Conservation (phyloP, 2,888 invertebrate genomes). For the Pterostichus madidus region DNA sequence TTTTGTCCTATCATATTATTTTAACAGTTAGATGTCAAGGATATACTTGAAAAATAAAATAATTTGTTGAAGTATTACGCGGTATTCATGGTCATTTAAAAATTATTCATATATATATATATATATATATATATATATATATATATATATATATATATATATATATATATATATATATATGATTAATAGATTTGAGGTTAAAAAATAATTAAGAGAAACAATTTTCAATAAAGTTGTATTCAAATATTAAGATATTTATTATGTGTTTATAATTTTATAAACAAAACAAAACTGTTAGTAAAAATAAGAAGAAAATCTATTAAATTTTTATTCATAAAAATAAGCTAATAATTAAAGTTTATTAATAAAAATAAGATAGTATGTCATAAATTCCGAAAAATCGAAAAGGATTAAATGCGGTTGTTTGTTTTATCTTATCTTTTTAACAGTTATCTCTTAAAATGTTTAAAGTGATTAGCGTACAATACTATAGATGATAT, state of each 20-base stretch:
- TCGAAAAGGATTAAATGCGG: constrained; percentile 15
- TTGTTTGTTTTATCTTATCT: not conserved
- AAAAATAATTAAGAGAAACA: not conserved
- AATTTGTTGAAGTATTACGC: not conserved
- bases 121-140: too few relatives aligned
- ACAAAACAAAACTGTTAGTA: not conserved
- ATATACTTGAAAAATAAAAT: not conserved
- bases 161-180: constrained; percentile 20
- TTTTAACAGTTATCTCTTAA: not conserved
- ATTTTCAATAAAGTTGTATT: not conserved
- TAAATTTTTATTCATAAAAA: too few relatives aligned
- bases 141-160: too few relatives aligned
- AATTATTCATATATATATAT: too few relatives aligned
- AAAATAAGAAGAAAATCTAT: too few relatives aligned
- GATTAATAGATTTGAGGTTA: constrained; percentile 23
- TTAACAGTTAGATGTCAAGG: not conserved
- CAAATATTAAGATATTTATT: too few relatives aligned
- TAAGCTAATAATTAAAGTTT: too few relatives aligned
- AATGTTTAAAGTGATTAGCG: not conserved
- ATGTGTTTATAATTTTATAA: not conserved
- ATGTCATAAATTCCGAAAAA: not conserved
- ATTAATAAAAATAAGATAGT: not conserved
- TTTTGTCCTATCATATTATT: not conserved
- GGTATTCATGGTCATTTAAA: constrained; percentile 30
- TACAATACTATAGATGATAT: constrained; percentile 7